phyloP scores from a whole-genome alignment of 2,797 vertebrate genomes.

The Crocidura indochinensis region DNA sequence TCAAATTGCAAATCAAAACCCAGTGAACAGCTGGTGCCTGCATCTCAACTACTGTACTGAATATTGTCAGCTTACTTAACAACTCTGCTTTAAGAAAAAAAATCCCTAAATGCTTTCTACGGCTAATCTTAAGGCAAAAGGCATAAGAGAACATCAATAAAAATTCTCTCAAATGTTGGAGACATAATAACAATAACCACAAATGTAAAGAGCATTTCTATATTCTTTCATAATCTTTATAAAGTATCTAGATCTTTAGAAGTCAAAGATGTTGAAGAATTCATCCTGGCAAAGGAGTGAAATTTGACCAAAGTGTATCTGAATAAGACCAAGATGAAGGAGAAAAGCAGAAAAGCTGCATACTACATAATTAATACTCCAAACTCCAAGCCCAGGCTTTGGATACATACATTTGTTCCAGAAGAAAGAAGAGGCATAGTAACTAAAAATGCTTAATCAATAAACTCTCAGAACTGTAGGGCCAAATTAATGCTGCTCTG shows the following conservation, averaged over 20 bases:
- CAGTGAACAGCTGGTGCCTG: slow-evolving; percentile 56
- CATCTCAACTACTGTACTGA: slow-evolving; percentile 30
- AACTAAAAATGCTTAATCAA: slow-evolving; percentile 32
- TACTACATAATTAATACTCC: slow-evolving; percentile 29
- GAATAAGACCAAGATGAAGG: slow-evolving; percentile 2
- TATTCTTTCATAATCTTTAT: slow-evolving; percentile 46
- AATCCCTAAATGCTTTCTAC: slow-evolving; percentile 22
- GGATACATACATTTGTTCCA: background rate
- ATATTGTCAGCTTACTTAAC: slow-evolving; percentile 24
- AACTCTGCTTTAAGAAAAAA: slow-evolving; percentile 58
- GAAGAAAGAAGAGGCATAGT: background rate
- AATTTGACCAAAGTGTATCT: slow-evolving; percentile 21
- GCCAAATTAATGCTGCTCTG: slow-evolving; percentile 37
- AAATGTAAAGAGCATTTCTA: slow-evolving; percentile 49
- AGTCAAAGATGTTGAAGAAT: slow-evolving; percentile 4
- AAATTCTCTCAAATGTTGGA: slow-evolving; percentile 20
- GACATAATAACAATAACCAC: slow-evolving; percentile 16
- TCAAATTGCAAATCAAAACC: slow-evolving; percentile 68
- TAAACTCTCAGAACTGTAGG: slow-evolving; percentile 16
- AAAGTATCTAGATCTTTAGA: background rate
- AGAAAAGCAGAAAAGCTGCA: slow-evolving; percentile 36
- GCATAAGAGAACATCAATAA: slow-evolving; percentile 29
- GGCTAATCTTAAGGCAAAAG: slow-evolving; percentile 44
- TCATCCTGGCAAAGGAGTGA: background rate
- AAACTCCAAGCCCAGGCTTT: slow-evolving; percentile 13